A percentile compares a stretch with the other conserved stretches of the same genome.
These are phyloP conservation scores for Acrocephalus arundinaceus DNA, from an alignment of 2,113 vertebrate genomes.

Conservation along the genomic window DNA sequence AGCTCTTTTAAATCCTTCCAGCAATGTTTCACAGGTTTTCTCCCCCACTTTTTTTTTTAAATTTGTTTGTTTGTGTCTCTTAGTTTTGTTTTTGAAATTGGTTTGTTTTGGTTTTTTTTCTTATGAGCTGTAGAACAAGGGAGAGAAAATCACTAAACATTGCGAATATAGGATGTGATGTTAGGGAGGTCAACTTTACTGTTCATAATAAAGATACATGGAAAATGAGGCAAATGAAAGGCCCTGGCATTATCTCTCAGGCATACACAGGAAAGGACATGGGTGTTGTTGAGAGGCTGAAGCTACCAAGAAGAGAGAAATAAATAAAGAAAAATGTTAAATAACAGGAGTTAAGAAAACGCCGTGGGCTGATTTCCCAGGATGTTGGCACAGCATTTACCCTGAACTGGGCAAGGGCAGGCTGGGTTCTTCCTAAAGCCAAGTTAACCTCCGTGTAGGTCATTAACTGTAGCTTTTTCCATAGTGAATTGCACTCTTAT, in stretches of 20 bases:
- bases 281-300: background rate
- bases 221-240: background rate
- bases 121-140: background rate
- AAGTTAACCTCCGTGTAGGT: background rate
- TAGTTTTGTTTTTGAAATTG: background rate
- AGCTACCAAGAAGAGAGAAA: background rate
- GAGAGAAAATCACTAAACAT: background rate
- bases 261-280: rapidly evolving
- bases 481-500: background rate
- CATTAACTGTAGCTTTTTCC: background rate
- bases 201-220: rapidly evolving
- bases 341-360: background rate
- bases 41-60: background rate
- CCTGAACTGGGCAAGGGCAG: background rate
- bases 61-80: background rate
- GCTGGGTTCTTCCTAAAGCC: background rate
- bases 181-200: background rate
- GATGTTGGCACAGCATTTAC: background rate
- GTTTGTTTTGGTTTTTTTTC: background rate
- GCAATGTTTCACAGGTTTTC: background rate
- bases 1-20: background rate
- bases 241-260: background rate
- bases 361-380: background rate
- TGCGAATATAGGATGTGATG: background rate
- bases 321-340: background rate